Percentiles rank a stretch among this genome's conserved stretches.
Conservation (phyloP, 2,113 vertebrate genomes). For the Alethe castanea region DNA sequence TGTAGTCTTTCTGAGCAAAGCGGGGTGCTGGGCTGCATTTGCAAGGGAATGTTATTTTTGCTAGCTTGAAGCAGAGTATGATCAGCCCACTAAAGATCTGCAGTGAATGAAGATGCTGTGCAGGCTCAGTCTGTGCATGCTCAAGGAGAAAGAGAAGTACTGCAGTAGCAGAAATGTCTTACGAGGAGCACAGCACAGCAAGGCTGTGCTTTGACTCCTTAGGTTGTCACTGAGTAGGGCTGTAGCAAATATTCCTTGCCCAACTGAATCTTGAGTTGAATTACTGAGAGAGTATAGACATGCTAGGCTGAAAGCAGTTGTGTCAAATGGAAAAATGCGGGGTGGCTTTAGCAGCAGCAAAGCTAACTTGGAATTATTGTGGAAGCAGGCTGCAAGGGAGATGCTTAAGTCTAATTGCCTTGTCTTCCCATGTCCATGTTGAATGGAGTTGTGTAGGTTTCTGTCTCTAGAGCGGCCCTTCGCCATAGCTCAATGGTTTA, state of each 20-base stretch:
- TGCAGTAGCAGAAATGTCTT: background rate
- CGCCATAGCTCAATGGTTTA: background rate
- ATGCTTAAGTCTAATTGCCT: background rate
- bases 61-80: background rate
- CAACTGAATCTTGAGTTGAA: background rate
- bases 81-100: background rate
- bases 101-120: background rate
- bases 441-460: background rate
- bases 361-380: background rate
- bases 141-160: background rate
- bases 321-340: background rate
- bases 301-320: fast-evolving
- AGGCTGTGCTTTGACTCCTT: fast-evolving
- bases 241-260: background rate
- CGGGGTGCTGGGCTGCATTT: background rate
- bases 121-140: background rate
- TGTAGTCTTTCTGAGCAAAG: background rate
- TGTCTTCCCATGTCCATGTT: background rate
- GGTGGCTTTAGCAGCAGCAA: background rate
- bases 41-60: background rate
- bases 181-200: fast-evolving
- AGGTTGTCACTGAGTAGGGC: fast-evolving
- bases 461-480: background rate
- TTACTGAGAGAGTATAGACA: background rate
- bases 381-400: background rate